Percentiles rank a stretch among this genome's conserved stretches.
These are phyloP conservation scores for Euproctis similis DNA, from an alignment of 2,888 invertebrate genomes.

Conservation along the genomic window DNA sequence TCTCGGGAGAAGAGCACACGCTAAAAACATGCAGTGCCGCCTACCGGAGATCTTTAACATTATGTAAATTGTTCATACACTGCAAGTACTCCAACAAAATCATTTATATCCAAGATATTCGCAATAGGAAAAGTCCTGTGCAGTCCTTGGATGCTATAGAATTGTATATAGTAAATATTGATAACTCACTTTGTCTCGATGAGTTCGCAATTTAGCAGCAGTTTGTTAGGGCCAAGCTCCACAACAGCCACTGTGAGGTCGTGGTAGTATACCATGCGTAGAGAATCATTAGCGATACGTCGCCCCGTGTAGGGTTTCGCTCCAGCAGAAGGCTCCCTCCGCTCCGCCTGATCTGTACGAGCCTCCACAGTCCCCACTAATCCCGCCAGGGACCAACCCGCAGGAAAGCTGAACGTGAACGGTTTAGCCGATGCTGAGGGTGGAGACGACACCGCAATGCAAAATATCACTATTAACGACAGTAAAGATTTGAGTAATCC, in stretches of 20 bases:
- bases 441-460: constrained; percentile 63
- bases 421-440: constrained; percentile 65
- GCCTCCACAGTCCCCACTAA: constrained; percentile 59
- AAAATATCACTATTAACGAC: constrained; percentile 58
- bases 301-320: constrained; percentile 79
- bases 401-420: constrained; percentile 63
- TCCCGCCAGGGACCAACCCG: constrained; percentile 66
- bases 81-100: too few relatives aligned
- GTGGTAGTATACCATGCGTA: constrained; percentile 85
- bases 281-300: constrained; percentile 79
- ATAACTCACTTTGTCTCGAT: constrained; percentile 94
- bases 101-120: too few relatives aligned
- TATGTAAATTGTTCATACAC: too few relatives aligned
- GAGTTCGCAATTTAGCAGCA: constrained; percentile 85
- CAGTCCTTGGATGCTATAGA: too few relatives aligned
- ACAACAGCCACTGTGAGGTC: constrained; percentile 90
- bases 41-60: too few relatives aligned
- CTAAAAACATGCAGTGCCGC: too few relatives aligned
- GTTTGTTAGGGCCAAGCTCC: constrained; percentile 82
- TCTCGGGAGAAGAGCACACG: too few relatives aligned
- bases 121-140: too few relatives aligned
- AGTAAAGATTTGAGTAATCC: constrained; percentile 58
- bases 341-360: constrained; percentile 43
- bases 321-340: constrained; percentile 51
- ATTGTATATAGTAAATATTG: too few relatives aligned